A percentile compares a stretch with the other conserved stretches of the same genome.
Conservation (phyloP, 2,797 vertebrate genomes). For the Neosilurus mollespiculum region DNA sequence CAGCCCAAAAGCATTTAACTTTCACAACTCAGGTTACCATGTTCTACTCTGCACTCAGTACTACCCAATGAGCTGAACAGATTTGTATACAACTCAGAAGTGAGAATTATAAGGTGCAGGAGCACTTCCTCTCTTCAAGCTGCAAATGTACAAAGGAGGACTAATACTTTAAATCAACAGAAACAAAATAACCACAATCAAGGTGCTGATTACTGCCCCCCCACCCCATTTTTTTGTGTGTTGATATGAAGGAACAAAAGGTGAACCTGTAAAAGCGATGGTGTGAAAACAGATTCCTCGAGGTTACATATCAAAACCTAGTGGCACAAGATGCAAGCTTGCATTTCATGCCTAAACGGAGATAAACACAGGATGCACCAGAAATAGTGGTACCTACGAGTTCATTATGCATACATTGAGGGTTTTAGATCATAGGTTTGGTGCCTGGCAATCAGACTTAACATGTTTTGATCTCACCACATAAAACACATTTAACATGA, state of each 20-base stretch:
- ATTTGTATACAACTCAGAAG: not conserved
- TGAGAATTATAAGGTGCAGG: not conserved
- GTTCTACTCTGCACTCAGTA: not conserved
- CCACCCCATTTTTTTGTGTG: not conserved
- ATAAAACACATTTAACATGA: not conserved
- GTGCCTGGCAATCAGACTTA: too few relatives aligned
- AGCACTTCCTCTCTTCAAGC: conserved; percentile 6
- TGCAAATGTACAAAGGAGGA: not conserved
- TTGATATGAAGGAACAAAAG: not conserved
- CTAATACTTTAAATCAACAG: not conserved
- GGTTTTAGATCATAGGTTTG: too few relatives aligned
- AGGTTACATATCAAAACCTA: not conserved
- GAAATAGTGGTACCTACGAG: not conserved
- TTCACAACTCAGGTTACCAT: not conserved
- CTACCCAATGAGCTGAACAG: not conserved
- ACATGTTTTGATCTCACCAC: not conserved
- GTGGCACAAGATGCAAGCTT: not conserved
- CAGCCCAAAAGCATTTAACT: not conserved
- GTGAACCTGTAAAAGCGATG: not conserved
- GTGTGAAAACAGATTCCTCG: conserved; percentile 8
- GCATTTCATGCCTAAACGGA: not conserved
- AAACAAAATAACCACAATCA: conserved; percentile 3
- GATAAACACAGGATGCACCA: not conserved
- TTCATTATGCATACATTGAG: not conserved
- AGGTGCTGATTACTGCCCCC: not conserved